A percentile compares a stretch with the other conserved stretches of the same genome.
Evolutionary conservation across 2,113 vertebrate species (phyloP).

Genomic region (Setophaga coronata): DNA sequence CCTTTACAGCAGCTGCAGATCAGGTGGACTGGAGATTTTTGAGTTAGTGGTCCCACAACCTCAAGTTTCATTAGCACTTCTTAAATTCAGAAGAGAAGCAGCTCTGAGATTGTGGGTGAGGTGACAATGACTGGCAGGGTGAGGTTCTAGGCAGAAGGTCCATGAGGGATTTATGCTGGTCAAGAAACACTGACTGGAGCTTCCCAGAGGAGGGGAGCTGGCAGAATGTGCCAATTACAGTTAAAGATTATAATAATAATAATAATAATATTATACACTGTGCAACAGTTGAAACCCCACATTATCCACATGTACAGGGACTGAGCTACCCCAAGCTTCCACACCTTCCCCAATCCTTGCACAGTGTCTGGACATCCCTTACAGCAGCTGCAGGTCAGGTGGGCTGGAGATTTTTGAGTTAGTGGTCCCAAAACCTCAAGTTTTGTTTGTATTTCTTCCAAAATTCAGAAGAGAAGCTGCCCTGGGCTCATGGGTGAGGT

Average conservation of each 20-base stretch:
- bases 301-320: neutral
- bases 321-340: neutral
- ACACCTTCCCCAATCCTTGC: neutral
- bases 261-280: neutral
- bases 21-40: neutral
- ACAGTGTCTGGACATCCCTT: neutral
- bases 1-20: neutral
- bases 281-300: neutral
- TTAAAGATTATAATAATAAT: no score
- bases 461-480: neutral
- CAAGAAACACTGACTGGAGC: no score
- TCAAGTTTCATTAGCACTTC: neutral
- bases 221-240: no score
- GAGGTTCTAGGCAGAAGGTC: no score
- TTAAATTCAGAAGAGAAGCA: neutral
- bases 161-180: no score
- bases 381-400: neutral
- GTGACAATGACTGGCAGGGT: no score
- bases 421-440: neutral
- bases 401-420: neutral
- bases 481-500: neutral
- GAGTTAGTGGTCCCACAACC: neutral
- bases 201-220: no score
- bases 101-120: neutral
- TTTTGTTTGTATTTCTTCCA: neutral